Evolutionary conservation across 2,797 vertebrate species (phyloP).

Genomic region (Phalanger gymnotis): DNA sequence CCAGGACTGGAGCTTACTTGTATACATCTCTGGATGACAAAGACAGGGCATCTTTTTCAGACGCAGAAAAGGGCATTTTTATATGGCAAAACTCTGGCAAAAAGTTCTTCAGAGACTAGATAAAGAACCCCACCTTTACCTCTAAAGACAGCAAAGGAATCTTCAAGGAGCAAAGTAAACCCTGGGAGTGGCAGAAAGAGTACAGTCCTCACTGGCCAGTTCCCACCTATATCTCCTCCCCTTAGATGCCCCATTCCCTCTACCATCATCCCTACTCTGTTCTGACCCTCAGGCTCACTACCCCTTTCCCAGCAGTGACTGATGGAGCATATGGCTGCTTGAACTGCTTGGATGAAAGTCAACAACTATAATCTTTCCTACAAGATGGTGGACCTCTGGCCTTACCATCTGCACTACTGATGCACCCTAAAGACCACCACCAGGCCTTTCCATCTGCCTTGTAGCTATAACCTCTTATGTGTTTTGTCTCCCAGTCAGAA

Average conservation of each 20-base stretch:
- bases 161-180: background rate
- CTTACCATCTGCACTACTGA: background rate
- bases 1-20: background rate
- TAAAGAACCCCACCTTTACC: background rate
- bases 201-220: background rate
- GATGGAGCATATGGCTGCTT: background rate
- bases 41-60: background rate
- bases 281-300: background rate
- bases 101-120: background rate
- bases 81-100: background rate
- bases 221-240: background rate
- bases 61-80: background rate
- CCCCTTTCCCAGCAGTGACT: background rate
- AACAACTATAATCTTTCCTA: background rate
- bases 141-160: background rate
- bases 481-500: background rate
- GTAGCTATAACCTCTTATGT: background rate
- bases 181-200: background rate
- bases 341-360: background rate
- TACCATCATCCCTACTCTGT: background rate
- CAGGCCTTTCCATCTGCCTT: background rate
- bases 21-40: background rate
- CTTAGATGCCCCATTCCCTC: background rate
- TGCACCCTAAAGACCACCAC: background rate
- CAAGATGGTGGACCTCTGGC: background rate